phyloP scores from a whole-genome alignment of 2,797 vertebrate species.

The Chloroceryle amazona region DNA sequence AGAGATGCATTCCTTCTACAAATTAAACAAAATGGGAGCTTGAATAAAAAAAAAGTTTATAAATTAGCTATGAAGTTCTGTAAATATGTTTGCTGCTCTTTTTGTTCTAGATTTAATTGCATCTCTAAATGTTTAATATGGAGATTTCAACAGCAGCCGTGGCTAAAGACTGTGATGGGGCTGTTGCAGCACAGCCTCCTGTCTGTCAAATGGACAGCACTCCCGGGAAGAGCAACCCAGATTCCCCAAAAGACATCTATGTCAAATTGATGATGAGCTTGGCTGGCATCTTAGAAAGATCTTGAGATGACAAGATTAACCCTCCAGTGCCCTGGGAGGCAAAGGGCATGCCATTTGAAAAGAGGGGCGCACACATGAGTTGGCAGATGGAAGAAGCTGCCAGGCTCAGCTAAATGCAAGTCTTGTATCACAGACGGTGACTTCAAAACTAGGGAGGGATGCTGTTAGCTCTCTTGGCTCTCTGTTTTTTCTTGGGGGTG shows the following conservation, averaged over 20 bases:
- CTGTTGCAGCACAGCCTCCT: conserved; percentile 6
- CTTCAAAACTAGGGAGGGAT: not conserved
- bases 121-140: conserved; percentile 81
- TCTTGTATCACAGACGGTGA: not conserved
- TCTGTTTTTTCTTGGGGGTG: not conserved
- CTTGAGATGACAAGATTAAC: conserved; percentile 77
- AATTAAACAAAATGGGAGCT: conserved; percentile 72
- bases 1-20: conserved; percentile 46
- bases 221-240: conserved; percentile 76
- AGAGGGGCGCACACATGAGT: not conserved
- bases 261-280: conserved; percentile 81
- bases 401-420: not conserved
- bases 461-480: not conserved
- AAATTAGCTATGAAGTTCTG: conserved; percentile 81
- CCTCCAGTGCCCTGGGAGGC: conserved; percentile 47
- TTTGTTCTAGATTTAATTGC: conserved; percentile 72
- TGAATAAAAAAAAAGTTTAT: conserved; percentile 66
- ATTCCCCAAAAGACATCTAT: conserved; percentile 77
- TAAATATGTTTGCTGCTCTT: conserved; percentile 71
- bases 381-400: not conserved
- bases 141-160: conserved; percentile 5
- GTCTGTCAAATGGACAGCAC: conserved; percentile 74
- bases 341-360: conserved; percentile 58
- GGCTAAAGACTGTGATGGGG: conserved; percentile 21
- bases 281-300: conserved; percentile 74